Conservation (phyloP, 2,797 vertebrate genomes). For the Melanotaenia maccullochi region DNA sequence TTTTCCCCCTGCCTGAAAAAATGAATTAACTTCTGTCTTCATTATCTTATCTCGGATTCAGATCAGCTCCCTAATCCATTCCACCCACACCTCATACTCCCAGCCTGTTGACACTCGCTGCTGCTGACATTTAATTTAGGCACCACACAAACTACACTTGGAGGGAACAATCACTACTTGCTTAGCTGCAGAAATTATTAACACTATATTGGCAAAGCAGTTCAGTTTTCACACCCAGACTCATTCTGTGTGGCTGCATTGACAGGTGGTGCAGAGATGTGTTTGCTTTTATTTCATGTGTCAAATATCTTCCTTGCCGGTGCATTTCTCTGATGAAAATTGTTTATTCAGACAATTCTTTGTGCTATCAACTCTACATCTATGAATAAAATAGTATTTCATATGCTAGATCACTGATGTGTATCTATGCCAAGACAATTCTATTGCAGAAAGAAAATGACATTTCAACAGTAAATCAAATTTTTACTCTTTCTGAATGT, state of each 20-base stretch:
- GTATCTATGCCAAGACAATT: slow-evolving; percentile 17
- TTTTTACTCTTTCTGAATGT: slow-evolving; percentile 23
- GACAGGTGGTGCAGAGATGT: background rate
- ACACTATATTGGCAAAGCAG: slow-evolving; percentile 73
- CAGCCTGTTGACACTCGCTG: slow-evolving; percentile 69
- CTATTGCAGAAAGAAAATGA: slow-evolving; percentile 20
- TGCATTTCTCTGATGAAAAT: background rate
- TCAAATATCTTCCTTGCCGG: background rate
- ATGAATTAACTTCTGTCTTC: slow-evolving; percentile 84
- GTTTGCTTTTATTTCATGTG: slow-evolving; percentile 22
- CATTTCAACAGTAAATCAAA: slow-evolving; percentile 38
- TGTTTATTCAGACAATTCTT: background rate
- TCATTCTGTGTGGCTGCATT: slow-evolving; percentile 3
- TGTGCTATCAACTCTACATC: background rate
- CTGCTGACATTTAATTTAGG: slow-evolving; percentile 85
- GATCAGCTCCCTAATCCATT: slow-evolving; percentile 84
- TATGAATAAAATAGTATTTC: background rate
- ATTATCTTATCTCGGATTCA: slow-evolving; percentile 85
- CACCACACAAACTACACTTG: slow-evolving; percentile 53
- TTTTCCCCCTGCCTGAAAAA: slow-evolving; percentile 56
- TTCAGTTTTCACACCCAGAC: slow-evolving; percentile 44
- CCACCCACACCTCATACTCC: slow-evolving; percentile 59
- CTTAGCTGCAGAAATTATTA: slow-evolving; percentile 77
- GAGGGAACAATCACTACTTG: slow-evolving; percentile 56
- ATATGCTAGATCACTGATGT: background rate